Conservation (phyloP, 2,888 invertebrate genomes). For the Camptogramma bilineatum region DNA sequence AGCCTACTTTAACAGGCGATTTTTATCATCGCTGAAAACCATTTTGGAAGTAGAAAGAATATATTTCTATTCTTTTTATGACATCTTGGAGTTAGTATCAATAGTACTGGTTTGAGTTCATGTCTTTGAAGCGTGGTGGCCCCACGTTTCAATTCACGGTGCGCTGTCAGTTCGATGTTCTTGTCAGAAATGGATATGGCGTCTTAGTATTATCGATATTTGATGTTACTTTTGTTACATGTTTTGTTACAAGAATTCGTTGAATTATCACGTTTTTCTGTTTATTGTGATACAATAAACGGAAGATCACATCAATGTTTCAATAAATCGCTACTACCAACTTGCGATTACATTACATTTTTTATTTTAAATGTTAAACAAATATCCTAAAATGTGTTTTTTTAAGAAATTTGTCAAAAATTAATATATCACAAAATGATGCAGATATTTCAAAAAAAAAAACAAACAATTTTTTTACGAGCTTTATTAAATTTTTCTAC, state of each 20-base stretch:
- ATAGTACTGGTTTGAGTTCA: conserved; percentile 81
- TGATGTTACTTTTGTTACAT: conserved; percentile 66
- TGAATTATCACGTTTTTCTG: conserved; percentile 43
- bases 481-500: too few species aligned
- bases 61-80: conserved; percentile 48
- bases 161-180: conserved; percentile 72
- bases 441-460: neutral
- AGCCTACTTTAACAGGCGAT: conserved; percentile 70
- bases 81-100: conserved; percentile 68
- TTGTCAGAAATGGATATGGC: conserved; percentile 70
- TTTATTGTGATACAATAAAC: conserved; percentile 39
- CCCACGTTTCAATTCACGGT: conserved; percentile 53
- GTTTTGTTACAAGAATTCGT: conserved; percentile 69
- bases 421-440: conserved; percentile 27
- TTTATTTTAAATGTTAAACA: conserved; percentile 63
- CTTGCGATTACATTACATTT: conserved; percentile 83
- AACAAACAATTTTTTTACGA: neutral
- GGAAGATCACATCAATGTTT: conserved; percentile 29
- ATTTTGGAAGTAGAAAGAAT: conserved; percentile 47
- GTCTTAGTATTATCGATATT: conserved; percentile 72
- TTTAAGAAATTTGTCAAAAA: conserved; percentile 11
- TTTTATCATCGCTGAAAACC: conserved; percentile 39
- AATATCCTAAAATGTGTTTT: conserved; percentile 46
- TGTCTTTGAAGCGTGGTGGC: conserved; percentile 42
- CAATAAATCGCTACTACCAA: conserved; percentile 54